Evolutionary conservation across 2,113 vertebrate species (phyloP).

Genomic region (Catharus minimus): DNA sequence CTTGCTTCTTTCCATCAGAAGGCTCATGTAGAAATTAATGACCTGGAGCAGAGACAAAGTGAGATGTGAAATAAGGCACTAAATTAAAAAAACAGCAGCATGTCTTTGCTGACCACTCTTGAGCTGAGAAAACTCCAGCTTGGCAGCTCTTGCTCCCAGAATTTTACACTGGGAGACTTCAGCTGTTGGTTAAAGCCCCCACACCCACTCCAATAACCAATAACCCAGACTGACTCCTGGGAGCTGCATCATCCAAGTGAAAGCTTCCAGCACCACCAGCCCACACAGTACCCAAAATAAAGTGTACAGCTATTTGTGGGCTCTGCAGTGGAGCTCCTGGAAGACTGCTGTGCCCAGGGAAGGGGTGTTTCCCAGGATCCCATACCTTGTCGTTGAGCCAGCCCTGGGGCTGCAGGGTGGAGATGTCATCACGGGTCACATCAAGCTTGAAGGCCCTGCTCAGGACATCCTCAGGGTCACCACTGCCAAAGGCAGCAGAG

Average conservation of each 20-base stretch:
- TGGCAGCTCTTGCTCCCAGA: not conserved
- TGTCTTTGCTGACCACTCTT: not conserved
- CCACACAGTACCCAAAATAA: not conserved
- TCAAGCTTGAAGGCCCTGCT: slow-evolving; percentile 88
- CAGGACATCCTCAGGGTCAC: slow-evolving; percentile 79
- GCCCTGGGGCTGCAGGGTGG: slow-evolving; percentile 78
- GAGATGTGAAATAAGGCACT: not conserved
- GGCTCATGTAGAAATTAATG: slow-evolving; percentile 94
- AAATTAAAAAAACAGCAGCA: not conserved
- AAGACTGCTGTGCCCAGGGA: not conserved
- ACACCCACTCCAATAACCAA: not conserved
- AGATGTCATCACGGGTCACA: slow-evolving; percentile 87
- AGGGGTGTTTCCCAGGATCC: not conserved
- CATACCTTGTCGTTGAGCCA: slow-evolving; percentile 93
- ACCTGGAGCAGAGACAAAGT: slow-evolving; percentile 68
- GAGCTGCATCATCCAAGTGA: not conserved
- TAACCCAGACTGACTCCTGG: not conserved
- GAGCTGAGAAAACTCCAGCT: not conserved
- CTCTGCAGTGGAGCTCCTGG: not conserved
- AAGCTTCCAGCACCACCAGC: not conserved
- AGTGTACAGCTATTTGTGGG: not conserved
- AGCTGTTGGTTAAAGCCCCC: not conserved
- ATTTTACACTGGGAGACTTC: not conserved
- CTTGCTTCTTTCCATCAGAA: slow-evolving; percentile 84
- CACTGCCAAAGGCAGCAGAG: slow-evolving; percentile 73